phyloP scores from a whole-genome alignment of 2,113 vertebrate species.

The Hemiscyllium ocellatum region DNA sequence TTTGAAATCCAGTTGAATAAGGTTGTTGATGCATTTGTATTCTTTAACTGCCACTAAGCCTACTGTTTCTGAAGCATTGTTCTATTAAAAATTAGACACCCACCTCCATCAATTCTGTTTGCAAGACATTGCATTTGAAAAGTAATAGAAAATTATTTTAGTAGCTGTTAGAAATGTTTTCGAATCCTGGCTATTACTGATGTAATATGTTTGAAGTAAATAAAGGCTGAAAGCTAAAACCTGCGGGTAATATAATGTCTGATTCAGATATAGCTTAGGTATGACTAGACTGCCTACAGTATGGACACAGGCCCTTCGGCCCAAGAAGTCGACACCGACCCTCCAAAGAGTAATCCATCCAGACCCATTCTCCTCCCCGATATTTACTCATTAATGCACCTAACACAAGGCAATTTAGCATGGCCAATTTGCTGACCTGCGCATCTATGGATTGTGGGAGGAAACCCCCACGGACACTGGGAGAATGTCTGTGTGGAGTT shows the following conservation, averaged over 20 bases:
- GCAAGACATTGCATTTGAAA: not conserved
- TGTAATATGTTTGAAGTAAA: not conserved
- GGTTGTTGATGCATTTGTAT: not conserved
- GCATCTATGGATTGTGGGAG: too few species aligned
- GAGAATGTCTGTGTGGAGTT: too few species aligned
- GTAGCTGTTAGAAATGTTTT: not conserved
- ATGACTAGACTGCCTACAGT: too few species aligned
- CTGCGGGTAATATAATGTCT: not conserved
- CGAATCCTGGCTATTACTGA: not conserved
- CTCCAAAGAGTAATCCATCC: too few species aligned
- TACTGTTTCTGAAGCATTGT: not conserved
- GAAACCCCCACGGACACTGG: too few species aligned
- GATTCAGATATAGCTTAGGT: not conserved
- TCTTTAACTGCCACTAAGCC: not conserved
- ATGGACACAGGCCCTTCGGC: too few species aligned
- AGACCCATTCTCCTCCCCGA: too few species aligned
- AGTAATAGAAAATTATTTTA: not conserved
- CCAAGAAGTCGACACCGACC: too few species aligned
- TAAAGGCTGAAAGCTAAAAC: not conserved
- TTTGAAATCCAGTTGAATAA: not conserved
- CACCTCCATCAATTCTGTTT: not conserved
- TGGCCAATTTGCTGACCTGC: too few species aligned
- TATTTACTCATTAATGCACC: too few species aligned
- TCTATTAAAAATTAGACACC: not conserved
- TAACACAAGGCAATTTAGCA: too few species aligned